A percentile compares a stretch with the other conserved stretches of the same genome.
phyloP scores from a whole-genome alignment of 2,888 invertebrate genomes.

The Cheilosia vulpina region DNA sequence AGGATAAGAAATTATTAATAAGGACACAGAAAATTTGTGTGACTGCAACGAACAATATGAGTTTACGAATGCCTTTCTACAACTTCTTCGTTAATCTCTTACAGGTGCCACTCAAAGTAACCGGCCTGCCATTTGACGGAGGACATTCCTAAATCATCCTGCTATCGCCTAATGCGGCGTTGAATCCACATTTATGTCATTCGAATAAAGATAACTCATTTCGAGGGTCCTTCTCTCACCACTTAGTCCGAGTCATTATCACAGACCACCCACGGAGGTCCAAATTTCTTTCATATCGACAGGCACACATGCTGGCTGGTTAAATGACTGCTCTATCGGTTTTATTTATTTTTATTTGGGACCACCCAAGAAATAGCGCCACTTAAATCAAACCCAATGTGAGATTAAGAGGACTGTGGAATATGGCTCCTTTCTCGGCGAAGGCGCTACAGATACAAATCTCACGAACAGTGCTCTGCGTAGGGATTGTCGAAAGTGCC shows the following conservation, averaged over 20 bases:
- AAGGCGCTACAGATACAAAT: conserved; percentile 63
- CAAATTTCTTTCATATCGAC: conserved; percentile 57
- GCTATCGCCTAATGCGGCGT: not conserved
- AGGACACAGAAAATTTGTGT: too few species aligned
- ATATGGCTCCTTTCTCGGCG: conserved; percentile 42
- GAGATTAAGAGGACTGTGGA: conserved; percentile 17
- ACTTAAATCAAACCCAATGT: conserved; percentile 12
- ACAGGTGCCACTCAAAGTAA: not conserved
- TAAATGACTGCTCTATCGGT: conserved; percentile 60
- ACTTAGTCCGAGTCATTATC: conserved; percentile 43
- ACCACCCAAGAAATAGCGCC: conserved; percentile 61
- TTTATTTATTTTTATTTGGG: conserved; percentile 14
- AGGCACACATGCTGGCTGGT: conserved; percentile 30
- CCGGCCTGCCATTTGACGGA: too few species aligned
- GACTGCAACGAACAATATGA: too few species aligned
- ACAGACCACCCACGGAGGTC: conserved; percentile 45
- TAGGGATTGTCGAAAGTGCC: conserved; percentile 50
- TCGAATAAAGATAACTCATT: conserved; percentile 16
- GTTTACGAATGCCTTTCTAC: too few species aligned
- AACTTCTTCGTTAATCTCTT: too few species aligned
- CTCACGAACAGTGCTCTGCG: not conserved
- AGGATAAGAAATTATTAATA: too few species aligned
- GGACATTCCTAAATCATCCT: not conserved
- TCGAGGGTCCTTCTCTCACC: conserved; percentile 27
- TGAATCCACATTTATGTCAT: not conserved